Evolutionary conservation across 2,888 invertebrate genomes (phyloP), one percentile per base, ranked within the genome.

Genomic region (Acanthoscelides obtectus): DNA sequence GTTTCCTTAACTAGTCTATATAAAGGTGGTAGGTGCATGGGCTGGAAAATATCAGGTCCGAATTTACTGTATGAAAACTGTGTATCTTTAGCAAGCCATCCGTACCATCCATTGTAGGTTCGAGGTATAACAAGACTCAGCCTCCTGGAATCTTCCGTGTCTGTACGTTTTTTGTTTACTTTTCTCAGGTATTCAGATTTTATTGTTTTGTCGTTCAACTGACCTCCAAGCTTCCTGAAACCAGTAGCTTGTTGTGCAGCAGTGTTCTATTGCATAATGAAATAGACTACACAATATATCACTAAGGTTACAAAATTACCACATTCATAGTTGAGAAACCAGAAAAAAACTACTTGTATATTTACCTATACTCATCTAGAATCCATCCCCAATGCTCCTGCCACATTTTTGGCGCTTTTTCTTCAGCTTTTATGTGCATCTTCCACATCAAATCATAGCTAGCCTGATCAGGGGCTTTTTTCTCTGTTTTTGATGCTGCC

Each of bases 371-470:
- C 68, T 75, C 75, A 19, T 75, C 71, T 20, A 75, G 22, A n/a
- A 75, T 72, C 73, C 73, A 75, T 0, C 73, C 75, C 75, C 75
- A 75, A 22, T 69, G 73, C 21, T 73, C 66, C 4, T 70, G 66
- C 75, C 75, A 75, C 1, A 70, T 70, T 63, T 72, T 70, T 19
- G 22, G 45, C n/a, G 73, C 71, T n/a, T 75, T 73, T 67, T 75
- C 73, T 64, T 72, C 73, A 19, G 72, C 45, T 64, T 69, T 27
- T 21, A 75, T 72, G 22, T 71, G 72, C 2, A 68, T 68, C 63
- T 73, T 75, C 74, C 74, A 74, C 71, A 71, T 73, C 65, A 72
- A 69, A 21, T 73, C 73, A 19, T 22, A 67, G 17, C 22, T 70
- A 20, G 67, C 63, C 19, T 70, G 64, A 45, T 70, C 64, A 21